phyloP scores from a whole-genome alignment of 2,113 vertebrate genomes.

The Puntigrus tetrazona region DNA sequence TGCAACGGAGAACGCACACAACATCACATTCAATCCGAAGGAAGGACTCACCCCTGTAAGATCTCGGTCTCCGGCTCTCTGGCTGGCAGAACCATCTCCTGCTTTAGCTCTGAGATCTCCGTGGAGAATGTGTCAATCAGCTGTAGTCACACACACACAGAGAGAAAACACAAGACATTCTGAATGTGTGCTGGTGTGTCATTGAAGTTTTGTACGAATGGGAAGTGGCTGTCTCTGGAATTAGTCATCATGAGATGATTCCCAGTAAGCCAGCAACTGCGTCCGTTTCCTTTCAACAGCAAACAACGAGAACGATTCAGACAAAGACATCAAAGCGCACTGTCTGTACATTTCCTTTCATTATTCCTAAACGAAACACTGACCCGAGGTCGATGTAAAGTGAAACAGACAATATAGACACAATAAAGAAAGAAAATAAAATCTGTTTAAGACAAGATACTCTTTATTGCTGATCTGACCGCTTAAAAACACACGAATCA shows the following conservation, averaged over 20 bases:
- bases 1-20: background rate
- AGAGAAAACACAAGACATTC: constrained; percentile 10
- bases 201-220: constrained; percentile 14
- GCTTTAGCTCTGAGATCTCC: constrained; percentile 92
- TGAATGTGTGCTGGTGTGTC: background rate
- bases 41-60: constrained; percentile 65
- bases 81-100: constrained; percentile 87
- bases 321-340: background rate
- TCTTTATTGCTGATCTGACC: background rate
- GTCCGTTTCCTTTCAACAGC: background rate
- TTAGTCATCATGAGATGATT: constrained; percentile 2
- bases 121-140: constrained; percentile 91
- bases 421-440: background rate
- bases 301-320: background rate
- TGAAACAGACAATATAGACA: background rate
- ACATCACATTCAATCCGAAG: background rate
- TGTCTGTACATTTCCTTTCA: background rate
- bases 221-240: constrained; percentile 10
- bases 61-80: constrained; percentile 69
- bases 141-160: constrained; percentile 67
- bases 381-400: background rate
- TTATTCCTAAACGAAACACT: background rate
- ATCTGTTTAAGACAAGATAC: background rate
- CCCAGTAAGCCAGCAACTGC: background rate
- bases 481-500: background rate